Conservation (phyloP, 2,113 vertebrate genomes). For the Tetraodon nigroviridis region DNA sequence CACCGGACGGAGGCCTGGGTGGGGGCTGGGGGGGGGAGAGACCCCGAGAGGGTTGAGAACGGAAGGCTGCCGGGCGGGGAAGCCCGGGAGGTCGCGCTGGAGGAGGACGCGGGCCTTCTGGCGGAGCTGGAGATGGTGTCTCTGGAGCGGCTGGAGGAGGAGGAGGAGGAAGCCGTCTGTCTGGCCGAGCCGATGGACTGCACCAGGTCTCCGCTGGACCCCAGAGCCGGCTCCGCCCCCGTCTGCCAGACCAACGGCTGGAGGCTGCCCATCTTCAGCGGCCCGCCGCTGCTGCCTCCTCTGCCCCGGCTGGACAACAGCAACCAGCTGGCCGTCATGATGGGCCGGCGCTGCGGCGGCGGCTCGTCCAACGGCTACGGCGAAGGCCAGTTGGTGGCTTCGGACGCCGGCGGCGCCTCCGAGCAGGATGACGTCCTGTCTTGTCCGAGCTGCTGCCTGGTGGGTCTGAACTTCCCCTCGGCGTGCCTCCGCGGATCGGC, state of each 20-base stretch:
- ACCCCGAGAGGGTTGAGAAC: background rate
- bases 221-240: conserved; percentile 43
- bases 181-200: conserved; percentile 78
- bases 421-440: conserved; percentile 85
- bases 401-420: conserved; percentile 43
- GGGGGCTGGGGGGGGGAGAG: background rate
- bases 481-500: conserved; percentile 77
- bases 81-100: conserved; percentile 1
- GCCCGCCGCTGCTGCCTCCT: conserved; percentile 66
- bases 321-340: conserved; percentile 72
- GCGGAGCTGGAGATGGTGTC: conserved; percentile 69
- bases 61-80: background rate
- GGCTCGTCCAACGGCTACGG: conserved; percentile 53
- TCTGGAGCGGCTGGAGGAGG: conserved; percentile 60
- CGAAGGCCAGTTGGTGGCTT: conserved; percentile 40
- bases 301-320: conserved; percentile 74
- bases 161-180: conserved; percentile 17
- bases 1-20: background rate
- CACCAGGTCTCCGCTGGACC: conserved; percentile 61
- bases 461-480: conserved; percentile 81
- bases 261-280: conserved; percentile 60
- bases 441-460: conserved; percentile 85
- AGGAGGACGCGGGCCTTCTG: conserved; percentile 44
- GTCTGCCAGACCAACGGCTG: conserved; percentile 67
- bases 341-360: conserved; percentile 77